Evolutionary conservation across 2,797 vertebrate species (phyloP).

Genomic region (Glossophaga mutica): DNA sequence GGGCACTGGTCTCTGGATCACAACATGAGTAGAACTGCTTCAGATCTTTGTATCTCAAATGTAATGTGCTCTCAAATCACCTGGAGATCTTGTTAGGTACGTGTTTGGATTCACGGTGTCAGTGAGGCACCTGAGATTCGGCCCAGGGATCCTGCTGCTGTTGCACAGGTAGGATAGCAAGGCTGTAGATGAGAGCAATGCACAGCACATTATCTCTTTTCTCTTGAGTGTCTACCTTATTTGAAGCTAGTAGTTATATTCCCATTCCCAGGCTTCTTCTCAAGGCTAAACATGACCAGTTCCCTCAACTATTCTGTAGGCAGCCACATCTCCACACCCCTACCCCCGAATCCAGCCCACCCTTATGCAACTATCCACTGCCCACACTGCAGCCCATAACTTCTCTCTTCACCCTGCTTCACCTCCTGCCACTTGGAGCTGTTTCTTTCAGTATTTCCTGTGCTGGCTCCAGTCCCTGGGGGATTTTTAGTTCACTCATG

Average conservation of each 20-base stretch:
- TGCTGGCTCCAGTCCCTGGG: neutral
- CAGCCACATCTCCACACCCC: too few species aligned
- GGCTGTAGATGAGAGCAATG: neutral
- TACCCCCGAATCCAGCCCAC: rapidly evolving
- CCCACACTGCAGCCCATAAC: rapidly evolving
- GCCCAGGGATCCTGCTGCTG: neutral
- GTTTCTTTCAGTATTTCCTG: neutral
- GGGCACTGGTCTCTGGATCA: neutral
- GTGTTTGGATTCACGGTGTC: rapidly evolving
- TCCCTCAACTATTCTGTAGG: neutral
- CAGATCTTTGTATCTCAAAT: neutral
- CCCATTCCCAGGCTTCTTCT: neutral
- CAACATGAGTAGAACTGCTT: neutral
- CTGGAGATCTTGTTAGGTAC: neutral
- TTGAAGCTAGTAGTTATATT: neutral
- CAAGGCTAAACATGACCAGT: neutral
- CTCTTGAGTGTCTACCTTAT: neutral
- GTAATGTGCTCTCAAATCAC: neutral
- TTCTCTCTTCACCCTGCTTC: neutral
- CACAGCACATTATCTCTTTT: neutral
- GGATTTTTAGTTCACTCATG: conserved; percentile 39
- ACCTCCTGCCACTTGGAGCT: neutral
- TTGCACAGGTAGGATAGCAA: neutral
- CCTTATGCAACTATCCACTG: too few species aligned
- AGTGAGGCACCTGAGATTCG: neutral